phyloP scores from a whole-genome alignment of 1,140 invertebrate genomes.

The Pseudoatta argentina region DNA sequence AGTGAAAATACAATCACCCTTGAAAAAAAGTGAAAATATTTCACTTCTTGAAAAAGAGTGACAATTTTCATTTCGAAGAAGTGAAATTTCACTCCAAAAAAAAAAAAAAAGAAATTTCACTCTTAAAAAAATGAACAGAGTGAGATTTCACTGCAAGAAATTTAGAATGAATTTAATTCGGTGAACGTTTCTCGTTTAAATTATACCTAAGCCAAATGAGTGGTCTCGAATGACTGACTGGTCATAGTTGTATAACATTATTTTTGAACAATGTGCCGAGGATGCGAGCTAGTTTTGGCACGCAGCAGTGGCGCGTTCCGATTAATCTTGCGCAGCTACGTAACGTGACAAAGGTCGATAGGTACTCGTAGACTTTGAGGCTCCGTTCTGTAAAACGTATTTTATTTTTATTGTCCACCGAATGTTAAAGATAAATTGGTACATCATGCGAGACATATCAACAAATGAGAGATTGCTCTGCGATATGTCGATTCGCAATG shows the following conservation, averaged over 20 bases:
- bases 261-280: not conserved
- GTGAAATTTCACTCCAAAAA: too few relatives aligned
- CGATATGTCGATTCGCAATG: not conserved
- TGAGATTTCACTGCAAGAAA: too few relatives aligned
- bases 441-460: too few relatives aligned
- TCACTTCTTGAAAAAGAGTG: too few relatives aligned
- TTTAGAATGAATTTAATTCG: not conserved
- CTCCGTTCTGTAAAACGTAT: too few relatives aligned
- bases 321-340: not conserved
- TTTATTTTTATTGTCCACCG: too few relatives aligned
- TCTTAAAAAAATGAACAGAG: too few relatives aligned
- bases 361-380: not conserved
- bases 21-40: too few relatives aligned
- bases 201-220: not conserved
- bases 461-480: not conserved
- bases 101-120: too few relatives aligned
- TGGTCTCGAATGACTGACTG: not conserved
- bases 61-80: too few relatives aligned
- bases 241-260: not conserved
- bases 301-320: not conserved
- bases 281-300: conserved; percentile 34
- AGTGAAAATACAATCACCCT: too few relatives aligned
- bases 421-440: too few relatives aligned
- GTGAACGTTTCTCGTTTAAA: not conserved
- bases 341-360: not conserved